Evolutionary conservation across 2,797 vertebrate species (phyloP).

Genomic region (Alfaro cultratus): DNA sequence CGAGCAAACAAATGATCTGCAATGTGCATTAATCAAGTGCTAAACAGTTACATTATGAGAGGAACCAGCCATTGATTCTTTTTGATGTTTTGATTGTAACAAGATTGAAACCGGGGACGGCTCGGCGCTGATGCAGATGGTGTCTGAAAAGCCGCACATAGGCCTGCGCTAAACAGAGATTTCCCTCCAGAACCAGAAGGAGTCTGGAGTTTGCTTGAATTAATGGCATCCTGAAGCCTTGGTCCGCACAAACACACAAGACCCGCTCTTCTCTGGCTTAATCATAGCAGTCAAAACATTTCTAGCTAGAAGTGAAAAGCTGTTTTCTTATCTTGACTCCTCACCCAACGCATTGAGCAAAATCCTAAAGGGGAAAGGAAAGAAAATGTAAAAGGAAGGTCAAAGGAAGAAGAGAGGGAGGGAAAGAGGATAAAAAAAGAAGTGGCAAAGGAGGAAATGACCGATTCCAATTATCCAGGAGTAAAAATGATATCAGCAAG

Average conservation of each 20-base stretch:
- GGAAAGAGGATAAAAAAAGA: slow-evolving; percentile 14
- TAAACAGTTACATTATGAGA: neutral
- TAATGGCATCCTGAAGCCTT: slow-evolving; percentile 29
- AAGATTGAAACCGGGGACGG: slow-evolving; percentile 7
- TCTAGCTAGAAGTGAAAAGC: slow-evolving; percentile 27
- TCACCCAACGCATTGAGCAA: slow-evolving; percentile 11
- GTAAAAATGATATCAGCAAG: slow-evolving; percentile 22
- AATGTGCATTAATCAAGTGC: slow-evolving; percentile 13
- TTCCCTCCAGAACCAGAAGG: slow-evolving; percentile 34
- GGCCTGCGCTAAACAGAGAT: slow-evolving; percentile 15
- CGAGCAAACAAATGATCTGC: slow-evolving; percentile 4
- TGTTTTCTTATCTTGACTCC: slow-evolving; percentile 18
- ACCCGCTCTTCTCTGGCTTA: slow-evolving; percentile 17
- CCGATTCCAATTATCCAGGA: slow-evolving; percentile 39
- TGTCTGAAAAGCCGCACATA: neutral
- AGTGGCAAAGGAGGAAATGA: slow-evolving; percentile 26
- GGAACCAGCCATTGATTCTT: neutral
- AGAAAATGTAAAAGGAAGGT: slow-evolving; percentile 50
- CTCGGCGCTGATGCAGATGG: slow-evolving; percentile 16
- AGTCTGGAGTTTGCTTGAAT: slow-evolving; percentile 56
- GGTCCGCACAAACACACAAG: slow-evolving; percentile 14
- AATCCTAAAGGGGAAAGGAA: slow-evolving; percentile 34
- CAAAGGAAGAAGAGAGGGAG: slow-evolving; percentile 22
- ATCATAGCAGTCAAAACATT: slow-evolving; percentile 30
- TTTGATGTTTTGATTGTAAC: slow-evolving; percentile 15